A percentile compares a stretch with the other conserved stretches of the same genome.
These are phyloP conservation scores for Pseudococcus jackbeardsleyi DNA, from an alignment of 2,888 invertebrate species.

Conservation along the genomic window DNA sequence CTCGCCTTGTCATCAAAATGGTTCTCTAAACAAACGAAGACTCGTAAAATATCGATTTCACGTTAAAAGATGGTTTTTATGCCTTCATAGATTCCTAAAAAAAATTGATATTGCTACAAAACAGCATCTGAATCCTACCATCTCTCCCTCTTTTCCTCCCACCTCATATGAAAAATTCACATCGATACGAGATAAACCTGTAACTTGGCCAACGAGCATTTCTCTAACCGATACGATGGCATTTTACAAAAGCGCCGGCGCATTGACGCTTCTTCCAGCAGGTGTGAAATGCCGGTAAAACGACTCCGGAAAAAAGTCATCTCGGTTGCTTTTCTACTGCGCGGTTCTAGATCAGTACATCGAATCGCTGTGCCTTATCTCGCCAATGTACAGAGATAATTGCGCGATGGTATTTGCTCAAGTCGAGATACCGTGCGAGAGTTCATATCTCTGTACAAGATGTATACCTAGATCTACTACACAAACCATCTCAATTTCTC, in stretches of 20 bases:
- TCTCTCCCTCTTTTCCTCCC: not conserved
- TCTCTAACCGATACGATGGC: not conserved
- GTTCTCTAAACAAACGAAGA: no score
- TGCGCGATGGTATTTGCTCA: not conserved
- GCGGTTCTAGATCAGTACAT: not conserved
- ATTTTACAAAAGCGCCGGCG: slow-evolving; percentile 20
- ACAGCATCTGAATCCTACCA: not conserved
- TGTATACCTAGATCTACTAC: no score
- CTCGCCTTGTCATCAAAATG: no score
- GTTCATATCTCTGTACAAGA: not conserved
- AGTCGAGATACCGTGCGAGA: not conserved
- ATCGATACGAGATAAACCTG: not conserved
- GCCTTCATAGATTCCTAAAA: not conserved
- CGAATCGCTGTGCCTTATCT: not conserved
- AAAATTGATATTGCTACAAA: not conserved
- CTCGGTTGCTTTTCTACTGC: not conserved
- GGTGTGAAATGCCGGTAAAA: not conserved
- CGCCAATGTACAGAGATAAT: not conserved
- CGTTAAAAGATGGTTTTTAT: not conserved
- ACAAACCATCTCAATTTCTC: slow-evolving; percentile 9
- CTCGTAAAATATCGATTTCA: no score
- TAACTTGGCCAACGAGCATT: not conserved
- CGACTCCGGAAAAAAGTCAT: not conserved
- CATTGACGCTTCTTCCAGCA: not conserved
- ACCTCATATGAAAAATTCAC: not conserved